phyloP scores from a whole-genome alignment of 1,140 invertebrate genomes.

The Drosophila ohnishii region DNA sequence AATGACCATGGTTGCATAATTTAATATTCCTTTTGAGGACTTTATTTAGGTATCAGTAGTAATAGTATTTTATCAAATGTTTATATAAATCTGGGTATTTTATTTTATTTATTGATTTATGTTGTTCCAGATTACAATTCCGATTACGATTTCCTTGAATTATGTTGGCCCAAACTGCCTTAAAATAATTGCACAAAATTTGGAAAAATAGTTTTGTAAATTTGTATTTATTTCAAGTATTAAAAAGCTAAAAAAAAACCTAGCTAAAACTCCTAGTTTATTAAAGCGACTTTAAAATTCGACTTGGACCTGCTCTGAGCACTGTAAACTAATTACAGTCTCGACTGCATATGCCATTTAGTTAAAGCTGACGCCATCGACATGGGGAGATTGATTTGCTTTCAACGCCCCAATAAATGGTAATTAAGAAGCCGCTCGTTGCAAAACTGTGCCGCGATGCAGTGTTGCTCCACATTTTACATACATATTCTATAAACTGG shows the following conservation, averaged over 20 bases:
- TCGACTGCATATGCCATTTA: conserved; percentile 23
- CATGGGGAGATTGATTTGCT: conserved; percentile 46
- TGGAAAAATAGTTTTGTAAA: no score
- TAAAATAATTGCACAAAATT: no score
- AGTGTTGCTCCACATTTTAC: conserved; percentile 59
- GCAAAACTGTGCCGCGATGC: conserved; percentile 59
- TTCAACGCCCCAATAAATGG: conserved; percentile 50
- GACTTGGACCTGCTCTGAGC: background rate
- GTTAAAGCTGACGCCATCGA: conserved; percentile 60
- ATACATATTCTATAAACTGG: conserved; percentile 9
- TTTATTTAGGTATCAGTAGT: background rate
- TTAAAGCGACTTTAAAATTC: conserved; percentile 6
- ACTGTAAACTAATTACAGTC: conserved; percentile 51
- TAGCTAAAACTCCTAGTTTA: no score
- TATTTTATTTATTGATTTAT: no score
- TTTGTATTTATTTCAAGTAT: no score
- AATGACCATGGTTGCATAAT: background rate
- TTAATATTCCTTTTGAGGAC: background rate
- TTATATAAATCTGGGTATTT: no score
- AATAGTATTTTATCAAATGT: background rate
- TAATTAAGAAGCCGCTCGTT: conserved; percentile 65
- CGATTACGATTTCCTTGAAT: no score
- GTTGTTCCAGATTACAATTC: no score
- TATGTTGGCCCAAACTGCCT: no score
- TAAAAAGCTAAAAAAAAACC: no score